These are phyloP conservation scores for Mustelus asterias DNA, from an alignment of 2,113 vertebrate species.

Conservation along the genomic window DNA sequence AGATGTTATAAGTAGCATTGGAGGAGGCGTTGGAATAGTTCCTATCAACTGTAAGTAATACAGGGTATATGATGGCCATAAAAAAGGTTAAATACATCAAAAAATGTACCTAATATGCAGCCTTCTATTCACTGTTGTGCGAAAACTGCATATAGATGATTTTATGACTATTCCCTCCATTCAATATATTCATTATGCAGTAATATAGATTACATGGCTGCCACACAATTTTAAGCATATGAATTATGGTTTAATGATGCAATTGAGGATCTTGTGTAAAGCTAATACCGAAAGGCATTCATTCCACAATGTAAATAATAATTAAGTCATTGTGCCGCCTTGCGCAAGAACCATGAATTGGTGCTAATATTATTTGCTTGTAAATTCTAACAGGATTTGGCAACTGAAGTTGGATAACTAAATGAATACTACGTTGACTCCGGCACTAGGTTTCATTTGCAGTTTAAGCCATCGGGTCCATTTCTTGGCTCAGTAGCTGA, in stretches of 20 bases:
- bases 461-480: too few relatives aligned
- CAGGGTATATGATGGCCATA: too few relatives aligned
- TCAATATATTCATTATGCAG: neutral
- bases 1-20: neutral
- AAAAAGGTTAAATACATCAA: neutral
- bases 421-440: neutral
- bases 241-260: neutral
- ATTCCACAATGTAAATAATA: neutral
- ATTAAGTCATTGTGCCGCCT: neutral
- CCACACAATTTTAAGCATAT: neutral
- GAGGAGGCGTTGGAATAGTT: neutral
- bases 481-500: neutral
- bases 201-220: neutral
- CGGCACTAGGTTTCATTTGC: neutral
- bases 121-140: neutral
- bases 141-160: neutral
- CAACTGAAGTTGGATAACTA: neutral
- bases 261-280: neutral
- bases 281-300: neutral
- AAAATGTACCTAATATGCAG: neutral
- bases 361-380: neutral
- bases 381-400: neutral
- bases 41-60: neutral
- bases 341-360: neutral
- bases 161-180: neutral